phyloP scores from a whole-genome alignment of 2,113 vertebrate species.

The Clarias magur region DNA sequence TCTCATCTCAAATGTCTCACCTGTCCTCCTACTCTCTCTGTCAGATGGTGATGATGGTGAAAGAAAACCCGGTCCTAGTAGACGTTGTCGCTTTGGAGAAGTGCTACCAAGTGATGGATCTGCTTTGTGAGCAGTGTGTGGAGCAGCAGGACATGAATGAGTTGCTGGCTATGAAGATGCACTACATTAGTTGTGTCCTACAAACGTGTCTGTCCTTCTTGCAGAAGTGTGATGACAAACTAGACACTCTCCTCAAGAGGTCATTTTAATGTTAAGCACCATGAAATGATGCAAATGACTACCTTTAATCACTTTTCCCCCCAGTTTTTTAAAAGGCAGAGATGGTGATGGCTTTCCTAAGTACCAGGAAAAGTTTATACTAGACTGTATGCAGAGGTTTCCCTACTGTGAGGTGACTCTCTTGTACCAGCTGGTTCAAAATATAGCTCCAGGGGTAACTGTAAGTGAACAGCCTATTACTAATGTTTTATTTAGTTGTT shows the following conservation, averaged over 20 bases:
- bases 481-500: not conserved
- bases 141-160: constrained; percentile 85
- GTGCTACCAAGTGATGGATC: constrained; percentile 79
- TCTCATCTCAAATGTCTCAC: not conserved
- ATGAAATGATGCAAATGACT: not conserved
- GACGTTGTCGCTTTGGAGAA: constrained; percentile 76
- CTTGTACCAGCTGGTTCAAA: constrained; percentile 82
- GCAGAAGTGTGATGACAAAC: constrained; percentile 73
- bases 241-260: constrained; percentile 81
- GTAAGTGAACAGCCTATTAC: constrained; percentile 66
- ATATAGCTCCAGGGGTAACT: constrained; percentile 82
- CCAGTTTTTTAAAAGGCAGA: constrained; percentile 80
- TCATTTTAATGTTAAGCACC: constrained; percentile 44
- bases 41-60: constrained; percentile 80
- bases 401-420: constrained; percentile 83
- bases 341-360: constrained; percentile 80
- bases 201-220: constrained; percentile 78
- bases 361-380: constrained; percentile 81
- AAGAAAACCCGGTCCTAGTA: constrained; percentile 78
- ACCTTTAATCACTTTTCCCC: not conserved
- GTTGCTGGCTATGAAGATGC: constrained; percentile 85
- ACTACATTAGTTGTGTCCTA: constrained; percentile 83
- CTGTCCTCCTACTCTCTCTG: not conserved
- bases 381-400: constrained; percentile 82
- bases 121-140: constrained; percentile 74